Percentiles rank a stretch among this genome's conserved stretches.
These are phyloP conservation scores for Tetranychus piercei DNA, from an alignment of 2,888 invertebrate species.

Conservation along the genomic window DNA sequence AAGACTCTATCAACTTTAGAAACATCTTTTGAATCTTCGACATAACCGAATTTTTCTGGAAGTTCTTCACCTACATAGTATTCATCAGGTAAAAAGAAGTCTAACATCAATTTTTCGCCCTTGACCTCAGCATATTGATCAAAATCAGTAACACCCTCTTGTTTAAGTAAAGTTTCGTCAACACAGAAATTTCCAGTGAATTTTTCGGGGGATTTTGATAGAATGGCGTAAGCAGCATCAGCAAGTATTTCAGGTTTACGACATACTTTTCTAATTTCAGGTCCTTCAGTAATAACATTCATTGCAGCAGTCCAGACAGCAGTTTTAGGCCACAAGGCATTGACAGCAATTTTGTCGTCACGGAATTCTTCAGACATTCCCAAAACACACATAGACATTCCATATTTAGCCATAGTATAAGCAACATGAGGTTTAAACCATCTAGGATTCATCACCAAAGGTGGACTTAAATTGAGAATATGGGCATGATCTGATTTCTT, in stretches of 20 bases:
- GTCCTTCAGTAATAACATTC: constrained; percentile 45
- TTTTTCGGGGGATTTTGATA: constrained; percentile 53
- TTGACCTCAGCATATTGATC: constrained; percentile 65
- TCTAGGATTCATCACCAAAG: constrained; percentile 62
- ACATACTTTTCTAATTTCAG: constrained; percentile 37
- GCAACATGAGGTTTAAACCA: constrained; percentile 91
- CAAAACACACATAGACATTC: constrained; percentile 93
- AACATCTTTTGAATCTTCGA: background rate
- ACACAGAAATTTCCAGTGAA: constrained; percentile 75
- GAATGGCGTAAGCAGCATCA: constrained; percentile 69
- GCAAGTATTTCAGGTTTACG: constrained; percentile 67
- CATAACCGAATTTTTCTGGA: constrained; percentile 23
- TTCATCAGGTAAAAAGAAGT: constrained; percentile 61
- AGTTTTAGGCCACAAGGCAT: constrained; percentile 88
- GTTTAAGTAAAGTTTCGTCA: constrained; percentile 66
- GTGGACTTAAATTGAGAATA: constrained; percentile 84
- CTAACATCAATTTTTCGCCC: constrained; percentile 54
- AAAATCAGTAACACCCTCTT: constrained; percentile 63
- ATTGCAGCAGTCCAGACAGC: constrained; percentile 79
- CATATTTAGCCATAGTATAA: constrained; percentile 95
- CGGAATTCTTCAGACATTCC: constrained; percentile 91
- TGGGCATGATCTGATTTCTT: constrained; percentile 73
- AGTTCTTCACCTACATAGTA: constrained; percentile 18
- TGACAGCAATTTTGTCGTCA: constrained; percentile 63
- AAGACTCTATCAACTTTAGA: constrained; percentile 28